These are phyloP conservation scores for Tenualosa ilisha DNA, from an alignment of 2,797 vertebrate genomes.

Conservation along the genomic window DNA sequence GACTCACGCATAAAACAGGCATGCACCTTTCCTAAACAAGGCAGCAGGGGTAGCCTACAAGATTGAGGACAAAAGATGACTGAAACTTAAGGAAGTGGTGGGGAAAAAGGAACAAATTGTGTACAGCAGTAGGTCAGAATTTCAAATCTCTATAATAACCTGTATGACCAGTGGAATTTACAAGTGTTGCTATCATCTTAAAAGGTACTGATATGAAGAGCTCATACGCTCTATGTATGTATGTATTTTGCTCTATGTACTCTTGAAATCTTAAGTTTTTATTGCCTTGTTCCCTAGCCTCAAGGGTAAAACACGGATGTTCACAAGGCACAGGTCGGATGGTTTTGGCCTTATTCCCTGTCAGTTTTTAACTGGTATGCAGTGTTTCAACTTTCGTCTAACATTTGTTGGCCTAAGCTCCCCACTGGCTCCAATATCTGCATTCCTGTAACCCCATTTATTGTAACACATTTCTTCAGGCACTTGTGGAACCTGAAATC, in stretches of 20 bases:
- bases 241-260: no score
- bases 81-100: conserved; percentile 27
- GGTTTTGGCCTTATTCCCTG: conserved; percentile 29
- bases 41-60: conserved; percentile 21
- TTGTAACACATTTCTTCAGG: conserved; percentile 38
- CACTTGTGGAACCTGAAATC: conserved; percentile 17
- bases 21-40: conserved; percentile 22
- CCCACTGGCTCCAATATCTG: conserved; percentile 25
- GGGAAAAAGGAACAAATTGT: background rate
- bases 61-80: conserved; percentile 24
- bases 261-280: conserved; percentile 35
- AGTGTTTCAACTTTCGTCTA: conserved; percentile 27
- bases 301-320: conserved; percentile 45
- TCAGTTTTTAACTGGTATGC: conserved; percentile 32
- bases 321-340: conserved; percentile 43
- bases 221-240: conserved; percentile 39
- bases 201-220: conserved; percentile 39
- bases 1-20: conserved; percentile 37
- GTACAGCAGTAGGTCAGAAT: background rate
- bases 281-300: conserved; percentile 27
- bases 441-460: conserved; percentile 43
- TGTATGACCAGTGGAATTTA: conserved; percentile 41
- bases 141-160: background rate
- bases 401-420: conserved; percentile 30
- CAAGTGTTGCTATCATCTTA: conserved; percentile 48